Evolutionary conservation across 1,140 invertebrate species (phyloP), one percentile per base, ranked within the genome.

Genomic region (Ganaspis sp.): DNA sequence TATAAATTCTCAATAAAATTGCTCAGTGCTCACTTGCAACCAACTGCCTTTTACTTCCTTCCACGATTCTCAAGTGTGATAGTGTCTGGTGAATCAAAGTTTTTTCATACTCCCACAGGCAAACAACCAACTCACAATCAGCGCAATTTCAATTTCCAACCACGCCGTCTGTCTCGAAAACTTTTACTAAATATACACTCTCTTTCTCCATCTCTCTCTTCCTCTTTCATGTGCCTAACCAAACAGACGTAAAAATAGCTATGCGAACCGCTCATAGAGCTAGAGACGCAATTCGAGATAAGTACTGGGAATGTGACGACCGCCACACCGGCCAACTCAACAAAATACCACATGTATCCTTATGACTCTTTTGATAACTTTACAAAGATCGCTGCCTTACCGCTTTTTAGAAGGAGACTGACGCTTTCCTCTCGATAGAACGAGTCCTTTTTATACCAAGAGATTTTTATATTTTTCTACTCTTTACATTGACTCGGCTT

Each of bases 391-490:
- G 53, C 19, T 9, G 53, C 53, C 53, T 54, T 54, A 54, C 23
- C 53, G 19, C 8, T 23, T 54, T 54, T 54, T 21, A 19, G 53
- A 54, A 54, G 19, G 23, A 54, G 1, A 26, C 17, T 54, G 9
- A 26, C 17, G 9, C 53, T 54, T 54, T 23, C 4, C 19, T 23
- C 19, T 54, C 53, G 53, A 54, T 54, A 11, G 9, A 23, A 21
- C 9, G 9, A 1, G 9, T 12, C 38, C 11, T 37, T 73, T 73
- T 73, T 58, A 34, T 26, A 29, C 34, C 72, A 29, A 37, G 26
- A 54, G 26, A 54, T 58, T 26, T 21, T 58, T 73, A 73, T 58
- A 71, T 23, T 76, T 71, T 53, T 34, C 53, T 70, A 21, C 34
- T 29, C 29, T 69, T 40, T 29, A 17, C 58, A 17, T 26, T 38